A percentile compares a stretch with the other conserved stretches of the same genome.
These are phyloP conservation scores for Calephelis nemesis DNA, from an alignment of 1,140 invertebrate species.

Conservation along the genomic window DNA sequence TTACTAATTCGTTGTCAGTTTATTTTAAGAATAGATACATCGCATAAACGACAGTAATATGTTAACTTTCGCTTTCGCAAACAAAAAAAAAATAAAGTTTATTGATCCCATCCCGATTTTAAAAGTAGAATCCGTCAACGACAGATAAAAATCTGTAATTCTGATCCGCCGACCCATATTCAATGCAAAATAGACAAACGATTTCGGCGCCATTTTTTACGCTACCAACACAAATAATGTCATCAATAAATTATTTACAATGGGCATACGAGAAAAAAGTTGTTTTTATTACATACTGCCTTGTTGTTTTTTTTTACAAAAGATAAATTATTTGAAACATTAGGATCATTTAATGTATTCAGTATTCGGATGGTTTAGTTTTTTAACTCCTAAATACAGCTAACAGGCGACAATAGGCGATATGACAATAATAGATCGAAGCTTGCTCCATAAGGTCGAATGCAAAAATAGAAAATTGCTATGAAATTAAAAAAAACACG, in stretches of 20 bases:
- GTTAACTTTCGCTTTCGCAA: background rate
- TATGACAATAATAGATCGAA: too few relatives aligned
- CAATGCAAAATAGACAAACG: conserved; percentile 33
- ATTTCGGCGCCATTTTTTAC: conserved; percentile 30
- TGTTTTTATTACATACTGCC: background rate
- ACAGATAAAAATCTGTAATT: conserved; percentile 33
- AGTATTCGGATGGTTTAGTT: too few relatives aligned
- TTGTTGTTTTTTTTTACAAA: background rate
- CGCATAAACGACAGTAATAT: background rate
- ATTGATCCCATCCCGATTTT: conserved; percentile 11
- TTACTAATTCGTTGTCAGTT: too few relatives aligned
- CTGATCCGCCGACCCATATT: conserved; percentile 28
- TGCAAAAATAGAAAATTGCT: too few relatives aligned
- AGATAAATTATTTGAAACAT: too few relatives aligned
- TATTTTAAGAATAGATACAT: background rate
- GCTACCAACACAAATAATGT: conserved; percentile 25
- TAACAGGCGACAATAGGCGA: too few relatives aligned
- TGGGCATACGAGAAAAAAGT: background rate
- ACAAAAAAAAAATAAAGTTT: conserved; percentile 7
- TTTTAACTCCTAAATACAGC: too few relatives aligned
- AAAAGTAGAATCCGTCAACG: conserved; percentile 30
- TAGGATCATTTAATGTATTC: too few relatives aligned
- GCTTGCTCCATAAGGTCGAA: too few relatives aligned
- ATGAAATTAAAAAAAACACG: too few relatives aligned
- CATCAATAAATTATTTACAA: conserved; percentile 23